Evolutionary conservation across 2,113 vertebrate species (phyloP).

Genomic region (Saccopteryx leptura): DNA sequence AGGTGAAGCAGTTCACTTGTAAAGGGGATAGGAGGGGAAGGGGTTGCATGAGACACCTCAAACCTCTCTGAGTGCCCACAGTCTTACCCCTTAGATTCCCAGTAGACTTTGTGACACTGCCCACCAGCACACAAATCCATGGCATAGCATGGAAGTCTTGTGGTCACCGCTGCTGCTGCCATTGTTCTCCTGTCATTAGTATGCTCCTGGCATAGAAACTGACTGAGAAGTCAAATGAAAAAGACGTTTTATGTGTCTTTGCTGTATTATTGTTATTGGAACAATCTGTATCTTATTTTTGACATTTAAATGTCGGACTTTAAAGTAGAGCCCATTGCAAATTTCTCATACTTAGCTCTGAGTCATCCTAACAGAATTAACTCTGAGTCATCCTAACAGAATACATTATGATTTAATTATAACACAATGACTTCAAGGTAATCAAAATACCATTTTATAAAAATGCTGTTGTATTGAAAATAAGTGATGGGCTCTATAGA

Average conservation of each 20-base stretch:
- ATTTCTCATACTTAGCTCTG: neutral
- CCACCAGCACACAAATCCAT: neutral
- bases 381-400: neutral
- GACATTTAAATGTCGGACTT: slow-evolving; percentile 49
- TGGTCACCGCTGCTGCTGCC: neutral
- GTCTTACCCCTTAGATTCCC: neutral
- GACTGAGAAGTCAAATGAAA: slow-evolving; percentile 14
- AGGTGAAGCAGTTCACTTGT: neutral
- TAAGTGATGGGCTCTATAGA: neutral
- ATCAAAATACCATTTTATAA: slow-evolving; percentile 48
- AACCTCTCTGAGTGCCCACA: neutral
- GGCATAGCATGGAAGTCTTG: neutral
- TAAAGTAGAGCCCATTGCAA: neutral
- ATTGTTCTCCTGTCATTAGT: neutral
- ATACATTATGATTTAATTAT: slow-evolving; percentile 41
- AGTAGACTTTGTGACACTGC: neutral
- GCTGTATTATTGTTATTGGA: neutral
- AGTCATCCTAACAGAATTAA: neutral
- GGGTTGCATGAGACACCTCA: neutral
- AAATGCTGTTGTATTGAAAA: neutral
- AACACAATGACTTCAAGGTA: slow-evolving; percentile 26
- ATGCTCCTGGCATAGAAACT: neutral
- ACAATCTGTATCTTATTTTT: slow-evolving; percentile 39
- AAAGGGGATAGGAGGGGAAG: neutral
- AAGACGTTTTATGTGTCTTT: slow-evolving; percentile 37